Base-by-base conservation (phyloP, 2,113 vertebrate genomes). In the Toxotes chatareus region DNA sequence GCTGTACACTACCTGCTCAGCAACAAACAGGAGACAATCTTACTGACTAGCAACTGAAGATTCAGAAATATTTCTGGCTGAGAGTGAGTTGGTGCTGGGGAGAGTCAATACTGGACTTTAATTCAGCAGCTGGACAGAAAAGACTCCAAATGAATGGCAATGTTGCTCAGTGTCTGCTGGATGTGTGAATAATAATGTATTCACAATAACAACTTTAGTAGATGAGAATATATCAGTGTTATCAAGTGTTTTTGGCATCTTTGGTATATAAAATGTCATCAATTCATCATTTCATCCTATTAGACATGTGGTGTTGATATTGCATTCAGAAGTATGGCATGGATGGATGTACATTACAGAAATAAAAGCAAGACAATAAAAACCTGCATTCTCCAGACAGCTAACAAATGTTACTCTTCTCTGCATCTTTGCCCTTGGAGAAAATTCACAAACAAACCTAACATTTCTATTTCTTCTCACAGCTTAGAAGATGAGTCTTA, bases 401-500 rank as follows among this genome's bases (percentile, higher is more conserved):
- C 44, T 6, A n/a, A 19, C 27, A 62, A 40, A 55, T 8, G 17
- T 56, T 17, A 7, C 17, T 53, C 34, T 23, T 56, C 4, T 59
- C 31, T 56, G 32, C 23, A 23, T 32, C 31, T 64, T 19, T 69
- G 47, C 49, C 75, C 44, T 27, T 36, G 12, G 46, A 85, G 46
- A 14, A 36, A 61, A 49, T 38, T 34, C 32, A 56, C 74, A 70
- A 12, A 56, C 5, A 9, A 3, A 67, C 12, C 32, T 47, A n/a
- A 71, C 47, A 62, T 56, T n/a, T 17, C 42, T 34, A 0, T 77
- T 55, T 38, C 34, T 44, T 62, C 66, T 76, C 51, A 0, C 36
- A 59, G 62, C 32, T 53, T 17, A 66, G 40, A 60, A 53, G 82
- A 80, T 10, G 79, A 76, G 65, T 73, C 55, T 36, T 7, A 5